Percentiles rank a stretch among this genome's conserved stretches.
phyloP scores from a whole-genome alignment of 1,140 invertebrate genomes.

The Melanaphis sacchari region DNA sequence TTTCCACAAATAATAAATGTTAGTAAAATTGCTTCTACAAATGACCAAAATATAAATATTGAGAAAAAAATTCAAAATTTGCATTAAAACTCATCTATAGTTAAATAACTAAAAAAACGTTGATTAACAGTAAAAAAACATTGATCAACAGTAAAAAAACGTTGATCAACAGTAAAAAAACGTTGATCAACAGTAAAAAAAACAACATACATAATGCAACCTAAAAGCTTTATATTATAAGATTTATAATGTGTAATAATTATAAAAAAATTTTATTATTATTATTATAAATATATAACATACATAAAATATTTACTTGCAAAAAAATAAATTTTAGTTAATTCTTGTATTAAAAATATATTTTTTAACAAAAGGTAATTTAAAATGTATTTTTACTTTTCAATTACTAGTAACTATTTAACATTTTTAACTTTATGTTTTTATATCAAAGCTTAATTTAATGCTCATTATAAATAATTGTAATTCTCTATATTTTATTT shows the following conservation, averaged over 20 bases:
- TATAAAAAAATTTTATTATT: not conserved
- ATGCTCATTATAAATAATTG: not conserved
- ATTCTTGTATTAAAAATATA: not conserved
- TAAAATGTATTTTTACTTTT: not conserved
- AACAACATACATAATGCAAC: no score
- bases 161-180: no score
- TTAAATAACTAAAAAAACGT: no score
- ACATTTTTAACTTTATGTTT: constrained; percentile 5
- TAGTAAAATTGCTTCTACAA: no score
- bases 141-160: no score
- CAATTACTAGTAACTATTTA: not conserved
- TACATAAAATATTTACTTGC: not conserved
- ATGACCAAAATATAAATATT: not conserved
- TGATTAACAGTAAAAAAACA: no score
- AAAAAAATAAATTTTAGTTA: not conserved
- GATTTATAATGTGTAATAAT: not conserved
- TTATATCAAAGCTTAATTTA: constrained; percentile 10
- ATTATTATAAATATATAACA: no score
- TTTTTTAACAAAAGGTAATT: not conserved
- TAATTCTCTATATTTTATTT: constrained; percentile 36
- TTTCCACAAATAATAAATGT: not conserved
- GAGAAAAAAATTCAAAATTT: not conserved
- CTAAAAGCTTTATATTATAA: not conserved
- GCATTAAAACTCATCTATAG: not conserved
- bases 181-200: no score